phyloP scores from a whole-genome alignment of 2,797 vertebrate species.

The Scarus forsteni region DNA sequence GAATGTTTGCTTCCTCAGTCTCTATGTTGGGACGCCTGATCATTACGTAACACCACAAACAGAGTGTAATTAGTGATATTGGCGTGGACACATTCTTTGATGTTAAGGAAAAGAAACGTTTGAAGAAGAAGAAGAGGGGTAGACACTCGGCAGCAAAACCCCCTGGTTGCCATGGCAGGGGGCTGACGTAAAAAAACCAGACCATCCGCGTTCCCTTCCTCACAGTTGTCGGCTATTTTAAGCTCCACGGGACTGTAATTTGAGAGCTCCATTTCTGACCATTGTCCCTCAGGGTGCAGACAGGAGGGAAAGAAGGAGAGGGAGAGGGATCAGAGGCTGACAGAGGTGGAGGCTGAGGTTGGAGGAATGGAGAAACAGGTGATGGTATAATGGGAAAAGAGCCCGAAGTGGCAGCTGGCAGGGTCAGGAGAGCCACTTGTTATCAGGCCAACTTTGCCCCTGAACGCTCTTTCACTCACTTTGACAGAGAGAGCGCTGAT shows the following conservation, averaged over 20 bases:
- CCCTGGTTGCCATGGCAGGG: slow-evolving; percentile 81
- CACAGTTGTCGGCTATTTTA: slow-evolving; percentile 69
- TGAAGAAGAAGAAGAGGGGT: slow-evolving; percentile 72
- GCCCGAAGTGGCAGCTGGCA: slow-evolving; percentile 51
- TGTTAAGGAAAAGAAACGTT: slow-evolving; percentile 73
- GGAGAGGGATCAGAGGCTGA: slow-evolving; percentile 31
- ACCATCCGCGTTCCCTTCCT: slow-evolving; percentile 49
- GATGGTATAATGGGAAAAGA: slow-evolving; percentile 47
- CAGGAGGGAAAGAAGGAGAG: slow-evolving; percentile 2
- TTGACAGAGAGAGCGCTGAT: slow-evolving; percentile 35
- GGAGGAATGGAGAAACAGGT: slow-evolving; percentile 37
- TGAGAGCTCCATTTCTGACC: slow-evolving; percentile 62
- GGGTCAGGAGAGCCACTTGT: slow-evolving; percentile 64
- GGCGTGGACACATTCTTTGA: slow-evolving; percentile 68
- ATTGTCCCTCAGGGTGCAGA: slow-evolving; percentile 44
- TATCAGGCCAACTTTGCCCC: slow-evolving; percentile 63
- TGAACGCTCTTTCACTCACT: slow-evolving; percentile 60
- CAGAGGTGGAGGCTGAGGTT: slow-evolving; percentile 23
- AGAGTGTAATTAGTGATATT: slow-evolving; percentile 64
- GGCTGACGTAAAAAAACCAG: slow-evolving; percentile 74
- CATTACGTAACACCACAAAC: slow-evolving; percentile 52
- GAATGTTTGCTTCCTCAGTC: slow-evolving; percentile 45
- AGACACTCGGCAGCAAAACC: slow-evolving; percentile 67
- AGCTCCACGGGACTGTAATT: slow-evolving; percentile 72
- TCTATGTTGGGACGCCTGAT: slow-evolving; percentile 37